A percentile compares a stretch with the other conserved stretches of the same genome.
Conservation (phyloP, 1,140 invertebrate species). For the Dufourea novaeangliae region DNA sequence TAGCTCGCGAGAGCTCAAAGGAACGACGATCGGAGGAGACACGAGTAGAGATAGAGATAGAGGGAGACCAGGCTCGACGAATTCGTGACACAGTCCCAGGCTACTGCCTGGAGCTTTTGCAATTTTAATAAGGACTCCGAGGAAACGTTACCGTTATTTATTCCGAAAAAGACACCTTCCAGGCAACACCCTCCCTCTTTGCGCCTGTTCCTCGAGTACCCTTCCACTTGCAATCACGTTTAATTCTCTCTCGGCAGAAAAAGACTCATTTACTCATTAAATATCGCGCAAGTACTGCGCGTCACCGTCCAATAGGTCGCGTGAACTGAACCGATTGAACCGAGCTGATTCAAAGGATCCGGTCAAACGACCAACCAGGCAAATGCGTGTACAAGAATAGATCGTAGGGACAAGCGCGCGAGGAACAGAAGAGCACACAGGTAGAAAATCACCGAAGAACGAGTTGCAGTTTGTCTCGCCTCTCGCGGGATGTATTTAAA, state of each 20-base stretch:
- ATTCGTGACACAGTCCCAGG: constrained; percentile 11
- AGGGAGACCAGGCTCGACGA: neutral
- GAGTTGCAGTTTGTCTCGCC: neutral
- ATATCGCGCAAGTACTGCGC: constrained; percentile 2
- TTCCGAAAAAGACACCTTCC: constrained; percentile 8
- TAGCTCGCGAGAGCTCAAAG: constrained; percentile 27
- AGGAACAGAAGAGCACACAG: neutral
- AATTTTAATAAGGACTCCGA: constrained; percentile 32
- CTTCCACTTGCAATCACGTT: neutral
- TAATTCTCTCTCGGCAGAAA: neutral
- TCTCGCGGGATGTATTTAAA: constrained; percentile 4
- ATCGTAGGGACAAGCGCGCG: no score
- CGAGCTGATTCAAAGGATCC: constrained; percentile 10
- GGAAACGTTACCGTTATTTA: constrained; percentile 32
- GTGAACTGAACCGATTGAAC: neutral
- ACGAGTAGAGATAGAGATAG: neutral
- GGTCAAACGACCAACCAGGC: neutral
- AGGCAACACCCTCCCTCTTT: neutral
- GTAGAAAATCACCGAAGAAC: neutral
- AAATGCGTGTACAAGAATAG: neutral
- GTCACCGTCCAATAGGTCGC: no score
- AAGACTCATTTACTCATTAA: constrained; percentile 11
- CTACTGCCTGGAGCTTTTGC: neutral
- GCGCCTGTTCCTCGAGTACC: no score
- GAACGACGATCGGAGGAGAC: constrained; percentile 14